phyloP scores from a whole-genome alignment of 1,140 invertebrate species.

The Caenorhabditis inopinata region DNA sequence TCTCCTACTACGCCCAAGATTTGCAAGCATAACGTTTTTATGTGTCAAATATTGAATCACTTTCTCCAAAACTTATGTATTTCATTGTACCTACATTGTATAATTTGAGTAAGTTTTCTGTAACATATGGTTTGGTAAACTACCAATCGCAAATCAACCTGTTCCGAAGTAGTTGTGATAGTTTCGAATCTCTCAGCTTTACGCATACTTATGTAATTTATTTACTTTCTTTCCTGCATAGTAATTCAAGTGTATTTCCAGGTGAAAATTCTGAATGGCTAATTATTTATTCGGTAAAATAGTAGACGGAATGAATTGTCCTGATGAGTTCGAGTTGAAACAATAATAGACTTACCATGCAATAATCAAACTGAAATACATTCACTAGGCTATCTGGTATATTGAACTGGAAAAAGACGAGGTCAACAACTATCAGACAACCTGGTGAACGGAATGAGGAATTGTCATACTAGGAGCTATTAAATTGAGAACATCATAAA shows the following conservation, averaged over 20 bases:
- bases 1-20: not conserved
- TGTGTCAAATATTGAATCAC: no score
- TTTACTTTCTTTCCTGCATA: not conserved
- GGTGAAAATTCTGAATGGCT: no score
- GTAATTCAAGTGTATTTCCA: no score
- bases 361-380: no score
- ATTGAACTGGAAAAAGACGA: not conserved
- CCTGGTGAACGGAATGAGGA: not conserved
- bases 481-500: no score
- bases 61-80: no score
- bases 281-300: no score
- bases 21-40: not conserved
- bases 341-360: no score
- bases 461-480: not conserved
- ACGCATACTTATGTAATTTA: not conserved
- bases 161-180: constrained; percentile 19
- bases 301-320: no score
- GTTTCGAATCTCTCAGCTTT: not conserved
- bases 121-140: not conserved
- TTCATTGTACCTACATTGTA: no score
- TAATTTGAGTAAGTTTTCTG: not conserved
- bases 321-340: no score
- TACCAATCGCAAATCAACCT: no score
- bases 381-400: not conserved
- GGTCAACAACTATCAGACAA: not conserved